Base-by-base conservation (phyloP, 1,140 invertebrate species). In the Bombyx mandarina region DNA sequence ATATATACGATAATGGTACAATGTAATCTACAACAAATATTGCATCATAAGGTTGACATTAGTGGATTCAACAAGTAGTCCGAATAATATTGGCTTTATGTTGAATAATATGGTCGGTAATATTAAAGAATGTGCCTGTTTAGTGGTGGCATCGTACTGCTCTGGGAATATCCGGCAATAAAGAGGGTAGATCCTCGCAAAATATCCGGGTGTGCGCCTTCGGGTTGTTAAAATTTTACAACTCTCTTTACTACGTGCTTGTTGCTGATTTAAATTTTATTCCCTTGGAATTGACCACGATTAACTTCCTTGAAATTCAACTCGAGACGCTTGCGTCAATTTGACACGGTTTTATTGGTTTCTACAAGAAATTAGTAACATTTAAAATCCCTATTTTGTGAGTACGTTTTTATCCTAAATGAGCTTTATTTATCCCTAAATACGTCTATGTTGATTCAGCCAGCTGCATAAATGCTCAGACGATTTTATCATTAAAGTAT, bases 151-250 rank as follows among this genome's bases (percentile, higher is more conserved):
- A 67, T 54, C 56, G 62, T 45, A 61, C 56, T 56, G 62, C 52
- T 63, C 35, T 43, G 68, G 71, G 71, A 73, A 72, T 71, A 65
- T 60, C 60, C 57, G 35, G 58, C 62, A 56, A 74, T 81, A 75
- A 79, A 73, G 69, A 62, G 62, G 65, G 62, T 66, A 48, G 52
- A 46, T 52, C 48, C 35, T 18, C 12, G 52, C 54, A 45, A 47
- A 51, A 55, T 57, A 54, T 54, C 46, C 52, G 44, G 66, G 67
- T 63, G 61, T 57, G 60, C 49, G 65, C 62, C 60, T 56, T 66
- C 53, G 58, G 61, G 65, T 64, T 69, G 73, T 80, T 76, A 79
- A 82, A 75, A 71, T 82, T 75, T 73, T 71, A 78, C 73, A 80
- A 73, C 73, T 69, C 65, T 68, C 70, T 67, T 46, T 55, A 46